Evolutionary conservation across 1,140 invertebrate genomes (phyloP), one percentile per base, ranked within the genome.

Genomic region (Pseudomyrmex concolor): DNA sequence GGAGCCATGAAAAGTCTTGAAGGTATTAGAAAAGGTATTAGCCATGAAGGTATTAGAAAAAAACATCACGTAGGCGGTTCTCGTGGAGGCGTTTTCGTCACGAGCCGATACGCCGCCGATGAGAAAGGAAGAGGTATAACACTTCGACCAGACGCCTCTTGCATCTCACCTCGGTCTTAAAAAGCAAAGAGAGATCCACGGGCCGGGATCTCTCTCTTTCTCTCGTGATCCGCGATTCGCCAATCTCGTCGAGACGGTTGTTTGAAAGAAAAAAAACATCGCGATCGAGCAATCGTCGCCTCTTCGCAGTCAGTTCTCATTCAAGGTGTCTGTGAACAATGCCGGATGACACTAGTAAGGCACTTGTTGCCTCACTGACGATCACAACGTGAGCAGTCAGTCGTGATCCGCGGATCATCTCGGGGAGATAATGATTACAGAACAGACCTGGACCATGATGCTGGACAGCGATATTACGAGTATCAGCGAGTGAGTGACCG

Each of bases 401-500:
- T 84, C 84, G 64, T 72, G 83, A 77, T 82, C 81, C 76, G 81
- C 70, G 80, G 86, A 90, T 91, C 90, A 88, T 89, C 34, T 34
- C 90, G 85, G 90, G 91, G 91, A 91, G 93, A 94, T 93, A 94
- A 94, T 94, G 94, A 94, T 94, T 94, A 94, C 93, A 91, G 94
- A 94, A 91, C 94, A 94, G 90, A 94, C 94, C 87, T 94, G 94
- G 94, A 94, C 90, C 91, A 94, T 94, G 94, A 94, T 94, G 94
- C 92, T 94, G 92, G 94, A 94, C 90, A 94, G 91, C 88, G 94
- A 94, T 91, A 91, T 93, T 85, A 89, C 93, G 86, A 89, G 93
- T 90, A 92, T 92, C 91, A 93, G 92, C 89, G 94, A 94, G 93
- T 94, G 89, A 91, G 93, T 94, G 64, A 17, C 15, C 22, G 15